phyloP scores from a whole-genome alignment of 2,113 vertebrate genomes.

The Passer domesticus region DNA sequence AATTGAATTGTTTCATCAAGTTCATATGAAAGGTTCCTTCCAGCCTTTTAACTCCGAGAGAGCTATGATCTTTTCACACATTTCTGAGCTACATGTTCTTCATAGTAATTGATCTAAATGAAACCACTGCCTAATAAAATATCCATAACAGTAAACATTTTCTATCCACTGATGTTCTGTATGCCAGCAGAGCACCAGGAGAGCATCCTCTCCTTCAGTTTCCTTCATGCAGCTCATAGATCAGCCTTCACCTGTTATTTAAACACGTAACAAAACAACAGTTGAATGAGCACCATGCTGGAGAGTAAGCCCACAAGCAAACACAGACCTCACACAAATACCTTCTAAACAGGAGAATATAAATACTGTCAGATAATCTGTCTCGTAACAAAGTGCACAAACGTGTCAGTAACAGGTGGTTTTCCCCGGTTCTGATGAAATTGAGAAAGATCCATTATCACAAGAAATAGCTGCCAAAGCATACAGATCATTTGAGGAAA shows the following conservation, averaged over 20 bases:
- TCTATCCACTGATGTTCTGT: not conserved
- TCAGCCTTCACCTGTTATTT: not conserved
- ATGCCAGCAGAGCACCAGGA: not conserved
- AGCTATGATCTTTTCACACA: not conserved
- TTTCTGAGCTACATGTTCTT: not conserved
- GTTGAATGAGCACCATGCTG: not conserved
- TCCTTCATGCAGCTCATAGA: not conserved
- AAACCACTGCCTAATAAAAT: not conserved
- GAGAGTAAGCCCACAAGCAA: not conserved
- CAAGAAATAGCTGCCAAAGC: constrained; percentile 6
- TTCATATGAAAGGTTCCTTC: not conserved
- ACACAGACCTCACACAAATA: not conserved
- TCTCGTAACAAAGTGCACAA: not conserved
- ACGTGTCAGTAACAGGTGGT: not conserved
- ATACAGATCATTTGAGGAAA: not conserved
- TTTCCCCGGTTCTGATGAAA: not conserved
- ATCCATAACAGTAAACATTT: not conserved
- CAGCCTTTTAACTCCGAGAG: not conserved
- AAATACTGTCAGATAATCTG: not conserved
- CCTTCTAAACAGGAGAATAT: not conserved
- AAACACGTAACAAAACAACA: not conserved
- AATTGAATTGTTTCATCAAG: not conserved
- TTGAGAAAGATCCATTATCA: not conserved
- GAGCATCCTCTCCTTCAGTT: not conserved
- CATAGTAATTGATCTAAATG: not conserved